phyloP scores from a whole-genome alignment of 2,888 invertebrate genomes.

The Macaria notata region DNA sequence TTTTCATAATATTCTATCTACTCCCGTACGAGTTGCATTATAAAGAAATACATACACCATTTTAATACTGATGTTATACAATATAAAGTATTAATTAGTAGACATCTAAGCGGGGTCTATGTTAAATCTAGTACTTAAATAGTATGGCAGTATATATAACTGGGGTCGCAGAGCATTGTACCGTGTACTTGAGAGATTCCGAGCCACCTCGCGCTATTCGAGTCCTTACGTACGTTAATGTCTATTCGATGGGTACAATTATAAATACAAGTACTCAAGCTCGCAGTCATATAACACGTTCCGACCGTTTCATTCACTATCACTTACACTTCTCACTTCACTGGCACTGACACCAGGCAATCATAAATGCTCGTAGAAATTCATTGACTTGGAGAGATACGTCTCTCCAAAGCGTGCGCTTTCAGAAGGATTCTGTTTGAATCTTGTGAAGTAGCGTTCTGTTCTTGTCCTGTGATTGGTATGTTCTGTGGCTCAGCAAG shows the following conservation, averaged over 20 bases:
- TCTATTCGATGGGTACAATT: slow-evolving; percentile 75
- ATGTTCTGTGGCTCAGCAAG: slow-evolving; percentile 52
- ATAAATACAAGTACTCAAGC: slow-evolving; percentile 53
- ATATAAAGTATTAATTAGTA: slow-evolving; percentile 63
- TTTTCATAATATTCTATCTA: slow-evolving; percentile 54
- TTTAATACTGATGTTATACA: slow-evolving; percentile 78
- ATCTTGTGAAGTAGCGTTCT: slow-evolving; percentile 18
- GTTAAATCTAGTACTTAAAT: slow-evolving; percentile 71
- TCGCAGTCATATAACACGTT: slow-evolving; percentile 42
- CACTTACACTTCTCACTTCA: slow-evolving; percentile 38
- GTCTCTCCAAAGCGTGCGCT: slow-evolving; percentile 22
- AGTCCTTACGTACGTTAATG: slow-evolving; percentile 62
- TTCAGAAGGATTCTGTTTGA: slow-evolving; percentile 13
- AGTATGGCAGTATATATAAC: slow-evolving; percentile 77
- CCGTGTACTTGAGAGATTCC: slow-evolving; percentile 69
- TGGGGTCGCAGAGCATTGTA: slow-evolving; percentile 55
- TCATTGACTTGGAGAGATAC: slow-evolving; percentile 15
- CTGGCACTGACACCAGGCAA: slow-evolving; percentile 22
- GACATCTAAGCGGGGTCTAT: slow-evolving; percentile 73
- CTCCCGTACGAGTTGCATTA: slow-evolving; percentile 64
- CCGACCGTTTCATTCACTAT: slow-evolving; percentile 36
- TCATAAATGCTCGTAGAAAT: slow-evolving; percentile 32
- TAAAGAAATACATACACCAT: slow-evolving; percentile 75
- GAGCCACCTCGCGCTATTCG: slow-evolving; percentile 59
- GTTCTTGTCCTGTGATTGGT: slow-evolving; percentile 4